Evolutionary conservation across 1,140 invertebrate genomes (phyloP).

Genomic region (Diorhabda sublineata): DNA sequence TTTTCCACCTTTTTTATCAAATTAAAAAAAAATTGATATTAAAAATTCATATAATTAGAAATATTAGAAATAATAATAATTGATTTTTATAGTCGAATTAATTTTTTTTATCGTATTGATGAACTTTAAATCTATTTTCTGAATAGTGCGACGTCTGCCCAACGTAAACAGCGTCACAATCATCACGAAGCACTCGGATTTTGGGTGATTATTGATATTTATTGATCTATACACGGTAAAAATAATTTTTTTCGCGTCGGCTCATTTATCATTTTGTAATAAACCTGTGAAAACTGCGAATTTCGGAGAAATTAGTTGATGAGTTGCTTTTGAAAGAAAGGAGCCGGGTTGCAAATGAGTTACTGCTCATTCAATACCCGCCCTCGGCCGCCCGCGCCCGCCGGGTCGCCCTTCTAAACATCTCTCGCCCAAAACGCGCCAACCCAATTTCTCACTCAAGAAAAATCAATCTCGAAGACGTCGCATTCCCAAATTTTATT

Average conservation of each 20-base stretch:
- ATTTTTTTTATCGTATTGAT: too few species aligned
- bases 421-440: conserved; percentile 26
- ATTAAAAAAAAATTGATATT: too few species aligned
- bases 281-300: conserved; percentile 38
- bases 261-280: conserved; percentile 25
- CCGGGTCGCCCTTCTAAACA: conserved; percentile 6
- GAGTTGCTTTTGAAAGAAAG: conserved; percentile 41
- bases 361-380: conserved; percentile 41
- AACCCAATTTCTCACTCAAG: conserved; percentile 28
- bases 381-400: conserved; percentile 26
- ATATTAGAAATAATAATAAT: too few species aligned
- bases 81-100: too few species aligned
- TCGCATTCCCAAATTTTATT: conserved; percentile 1
- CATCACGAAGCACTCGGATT: too few species aligned
- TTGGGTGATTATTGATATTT: too few species aligned
- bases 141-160: too few species aligned
- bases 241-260: background rate
- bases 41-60: too few species aligned
- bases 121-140: too few species aligned
- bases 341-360: conserved; percentile 43
- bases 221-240: too few species aligned
- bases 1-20: too few species aligned
- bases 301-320: conserved; percentile 43
- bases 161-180: too few species aligned
- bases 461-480: conserved; percentile 18